These are phyloP conservation scores for Laodelphax striatellus DNA, from an alignment of 1,140 invertebrate species.

Conservation along the genomic window DNA sequence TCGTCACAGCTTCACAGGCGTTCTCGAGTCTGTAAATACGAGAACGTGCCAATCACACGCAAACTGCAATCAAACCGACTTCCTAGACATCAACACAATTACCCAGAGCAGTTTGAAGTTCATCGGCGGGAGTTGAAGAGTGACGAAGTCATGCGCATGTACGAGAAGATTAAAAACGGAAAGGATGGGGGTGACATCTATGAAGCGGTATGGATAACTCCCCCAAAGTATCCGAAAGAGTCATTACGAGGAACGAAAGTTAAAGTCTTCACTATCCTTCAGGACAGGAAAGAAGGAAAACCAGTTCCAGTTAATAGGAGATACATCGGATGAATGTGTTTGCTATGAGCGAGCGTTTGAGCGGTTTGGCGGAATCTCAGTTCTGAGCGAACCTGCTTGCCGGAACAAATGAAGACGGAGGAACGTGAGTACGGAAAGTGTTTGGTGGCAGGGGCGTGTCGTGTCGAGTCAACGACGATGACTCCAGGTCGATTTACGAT, in stretches of 20 bases:
- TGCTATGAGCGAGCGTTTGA: conserved; percentile 5
- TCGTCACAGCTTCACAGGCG: conserved; percentile 11
- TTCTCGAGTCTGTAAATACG: conserved; percentile 8
- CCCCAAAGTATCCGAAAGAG: background rate
- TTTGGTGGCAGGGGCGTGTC: conserved; percentile 5
- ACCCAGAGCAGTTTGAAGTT: background rate
- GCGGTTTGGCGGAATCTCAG: background rate
- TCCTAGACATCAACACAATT: background rate
- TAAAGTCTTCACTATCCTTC: background rate
- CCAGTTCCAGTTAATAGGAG: conserved; percentile 11
- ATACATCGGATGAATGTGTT: conserved; percentile 11
- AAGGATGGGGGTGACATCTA: conserved; percentile 9
- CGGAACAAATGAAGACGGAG: conserved; percentile 13
- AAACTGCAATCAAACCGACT: background rate
- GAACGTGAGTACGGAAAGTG: conserved; percentile 20
- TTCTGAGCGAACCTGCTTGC: conserved; percentile 9
- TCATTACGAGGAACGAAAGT: conserved; percentile 15
- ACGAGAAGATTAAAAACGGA: conserved; percentile 10
- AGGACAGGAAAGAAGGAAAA: conserved; percentile 1
- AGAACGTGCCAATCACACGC: background rate
- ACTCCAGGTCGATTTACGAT: too few relatives aligned
- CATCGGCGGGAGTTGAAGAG: background rate
- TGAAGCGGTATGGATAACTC: conserved; percentile 6
- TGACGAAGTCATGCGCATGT: conserved; percentile 10
- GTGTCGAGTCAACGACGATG: too few relatives aligned